Evolutionary conservation across 1,140 invertebrate species (phyloP), one percentile per base, ranked within the genome.

Genomic region (Papilio aristodemus): DNA sequence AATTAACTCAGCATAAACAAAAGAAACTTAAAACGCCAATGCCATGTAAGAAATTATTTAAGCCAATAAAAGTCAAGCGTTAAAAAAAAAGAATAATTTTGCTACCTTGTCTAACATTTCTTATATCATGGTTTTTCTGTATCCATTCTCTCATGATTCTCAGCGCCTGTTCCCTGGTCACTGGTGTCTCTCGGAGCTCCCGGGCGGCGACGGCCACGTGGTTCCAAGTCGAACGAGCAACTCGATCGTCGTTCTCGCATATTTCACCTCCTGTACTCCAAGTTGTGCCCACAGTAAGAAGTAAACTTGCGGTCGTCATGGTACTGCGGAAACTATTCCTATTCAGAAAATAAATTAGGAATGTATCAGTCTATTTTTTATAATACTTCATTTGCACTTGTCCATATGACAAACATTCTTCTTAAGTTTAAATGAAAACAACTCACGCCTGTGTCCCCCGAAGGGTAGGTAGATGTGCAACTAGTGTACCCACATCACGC

Each of bases 141-240:
- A 95, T 93, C 95, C 95, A 96, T 6, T 94, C 92, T 57, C 92
- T 89, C 73, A 96, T 89, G 76, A 94, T 93, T 13, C 86, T 76
- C 41, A 96, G 80, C 13, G 93, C 93, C 75, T 95, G 94, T 38
- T 93, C 92, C 36, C 93, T 88, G 0, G 89, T 92, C 5, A 85
- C 83, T 4, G 94, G 92, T 46, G 94, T 94, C 84, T 96, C 95
- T 14, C 95, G 80, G 9, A 96, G 78, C 78, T 96, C 94, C 11
- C 88, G 89, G 54, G 92, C 92, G 1, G 95, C 94, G 1, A 95
- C 76, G 0, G 79, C 79, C 0, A 79, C 75, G 6, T 83, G 27
- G 36, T 78, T 81, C 38, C 80, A 72, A 0, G 79, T 41, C 0
- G 57, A 69, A 0, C 74, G 68, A 0, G 69, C 68, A 17, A 76